A percentile compares a stretch with the other conserved stretches of the same genome.
phyloP scores from a whole-genome alignment of 2,888 invertebrate genomes.

The Strigamia maritima region DNA sequence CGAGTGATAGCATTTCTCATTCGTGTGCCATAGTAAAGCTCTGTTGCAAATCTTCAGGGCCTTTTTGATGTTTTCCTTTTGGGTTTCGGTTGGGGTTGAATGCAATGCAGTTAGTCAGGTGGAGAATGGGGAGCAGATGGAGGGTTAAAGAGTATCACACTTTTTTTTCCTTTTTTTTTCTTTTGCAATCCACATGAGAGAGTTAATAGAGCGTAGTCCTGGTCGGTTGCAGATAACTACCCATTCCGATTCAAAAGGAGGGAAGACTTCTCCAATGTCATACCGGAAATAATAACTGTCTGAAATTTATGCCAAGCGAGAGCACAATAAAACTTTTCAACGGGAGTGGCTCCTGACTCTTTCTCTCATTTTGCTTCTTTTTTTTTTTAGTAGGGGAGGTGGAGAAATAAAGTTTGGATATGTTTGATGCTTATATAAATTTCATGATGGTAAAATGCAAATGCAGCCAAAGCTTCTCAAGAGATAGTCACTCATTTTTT shows the following conservation, averaged over 20 bases:
- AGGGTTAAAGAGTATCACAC: background rate
- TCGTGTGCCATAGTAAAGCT: background rate
- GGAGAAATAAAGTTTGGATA: background rate
- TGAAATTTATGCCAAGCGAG: conserved; percentile 4
- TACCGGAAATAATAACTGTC: conserved; percentile 4
- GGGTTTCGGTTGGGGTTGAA: conserved; percentile 4
- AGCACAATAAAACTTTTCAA: conserved; percentile 4
- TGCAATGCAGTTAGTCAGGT: conserved; percentile 4
- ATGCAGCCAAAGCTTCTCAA: background rate
- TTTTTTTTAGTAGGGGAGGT: background rate
- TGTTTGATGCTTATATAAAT: conserved; percentile 4
- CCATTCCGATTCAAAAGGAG: conserved; percentile 4
- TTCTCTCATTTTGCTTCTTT: background rate
- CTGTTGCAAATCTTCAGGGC: background rate
- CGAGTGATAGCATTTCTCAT: background rate
- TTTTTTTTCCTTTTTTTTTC: background rate
- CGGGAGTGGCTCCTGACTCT: conserved; percentile 3
- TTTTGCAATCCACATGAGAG: conserved; percentile 4
- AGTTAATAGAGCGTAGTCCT: conserved; percentile 4
- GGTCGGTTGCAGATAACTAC: conserved; percentile 4
- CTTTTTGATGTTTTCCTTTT: conserved; percentile 4
- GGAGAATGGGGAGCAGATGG: conserved; percentile 4
- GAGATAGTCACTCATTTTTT: background rate
- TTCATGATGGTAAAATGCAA: conserved; percentile 4
- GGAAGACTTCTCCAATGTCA: conserved; percentile 4